These are phyloP conservation scores for Aramus guarauna DNA, from an alignment of 2,113 vertebrate species.

Conservation along the genomic window DNA sequence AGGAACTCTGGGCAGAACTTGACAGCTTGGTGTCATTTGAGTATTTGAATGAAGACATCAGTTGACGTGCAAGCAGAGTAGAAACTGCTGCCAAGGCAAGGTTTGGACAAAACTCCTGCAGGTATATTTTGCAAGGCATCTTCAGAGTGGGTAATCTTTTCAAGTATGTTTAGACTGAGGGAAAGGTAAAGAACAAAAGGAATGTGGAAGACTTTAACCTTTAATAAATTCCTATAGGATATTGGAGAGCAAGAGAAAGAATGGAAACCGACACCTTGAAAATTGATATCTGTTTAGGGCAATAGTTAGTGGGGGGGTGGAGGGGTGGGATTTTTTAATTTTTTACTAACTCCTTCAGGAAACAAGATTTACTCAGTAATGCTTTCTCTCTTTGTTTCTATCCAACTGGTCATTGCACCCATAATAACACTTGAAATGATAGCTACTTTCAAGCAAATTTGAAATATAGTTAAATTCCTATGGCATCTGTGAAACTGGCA, in stretches of 20 bases:
- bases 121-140: background rate
- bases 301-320: background rate
- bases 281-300: background rate
- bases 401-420: background rate
- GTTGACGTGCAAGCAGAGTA: background rate
- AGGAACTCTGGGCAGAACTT: background rate
- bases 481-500: background rate
- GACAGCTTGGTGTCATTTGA: background rate
- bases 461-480: background rate
- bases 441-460: background rate
- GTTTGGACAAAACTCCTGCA: background rate
- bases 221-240: background rate
- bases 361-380: background rate
- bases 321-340: rapidly evolving
- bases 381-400: background rate
- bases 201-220: background rate
- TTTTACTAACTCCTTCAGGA: background rate
- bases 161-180: background rate
- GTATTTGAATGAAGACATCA: background rate
- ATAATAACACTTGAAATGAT: background rate
- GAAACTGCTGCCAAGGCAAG: slow-evolving; percentile 1
- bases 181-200: background rate
- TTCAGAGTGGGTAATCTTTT: background rate
- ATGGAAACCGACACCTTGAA: background rate
- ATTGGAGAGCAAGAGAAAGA: background rate